Base-by-base conservation (phyloP, 1,140 invertebrate species). In the Calephelis virginiensis region DNA sequence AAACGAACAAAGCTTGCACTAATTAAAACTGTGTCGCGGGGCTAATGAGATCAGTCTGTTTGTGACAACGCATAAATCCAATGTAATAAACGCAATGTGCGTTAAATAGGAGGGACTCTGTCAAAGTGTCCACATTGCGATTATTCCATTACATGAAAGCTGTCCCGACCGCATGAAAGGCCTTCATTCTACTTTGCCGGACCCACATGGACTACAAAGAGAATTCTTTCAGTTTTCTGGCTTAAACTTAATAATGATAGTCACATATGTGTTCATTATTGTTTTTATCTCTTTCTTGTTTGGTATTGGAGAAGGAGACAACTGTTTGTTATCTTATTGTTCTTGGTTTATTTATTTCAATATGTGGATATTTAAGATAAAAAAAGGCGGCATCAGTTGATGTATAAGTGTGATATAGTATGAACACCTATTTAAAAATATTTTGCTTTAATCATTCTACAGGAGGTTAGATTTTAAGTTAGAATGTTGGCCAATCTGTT, bases 51-150 rank as follows among this genome's bases (percentile, higher is more conserved):
- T 82, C 81, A 73, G 72, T 78, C 70, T 77, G 68, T 82, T 78
- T 79, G 84, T 86, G 83, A 84, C 82, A 87, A 80, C 80, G 82
- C 83, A 89, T 89, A 86, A 89, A 89, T 89, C 80, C 82, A 70
- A 72, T 71, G 77, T 87, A 86, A 89, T 87, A 84, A 87, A 85
- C 78, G 81, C 84, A 81, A 74, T 69, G 66, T 85, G 78, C 84
- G 80, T 89, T 86, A 85, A 85, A 87, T 85, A 85, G 76, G 79
- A 68, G 72, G 76, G 80, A 83, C 82, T 28, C 1, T 84, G 79
- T 81, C 82, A 85, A 86, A 88, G 84, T 77, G 81, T 79, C 78
- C 82, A 85, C 85, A 85, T 83, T 85, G 83, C 82, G 84, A 87
- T 89, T 89, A 86, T 86, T 83, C 77, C 79, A 80, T 86, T 89